Evolutionary conservation across 2,797 vertebrate genomes (phyloP).

Genomic region (Chiloscyllium punctatum): DNA sequence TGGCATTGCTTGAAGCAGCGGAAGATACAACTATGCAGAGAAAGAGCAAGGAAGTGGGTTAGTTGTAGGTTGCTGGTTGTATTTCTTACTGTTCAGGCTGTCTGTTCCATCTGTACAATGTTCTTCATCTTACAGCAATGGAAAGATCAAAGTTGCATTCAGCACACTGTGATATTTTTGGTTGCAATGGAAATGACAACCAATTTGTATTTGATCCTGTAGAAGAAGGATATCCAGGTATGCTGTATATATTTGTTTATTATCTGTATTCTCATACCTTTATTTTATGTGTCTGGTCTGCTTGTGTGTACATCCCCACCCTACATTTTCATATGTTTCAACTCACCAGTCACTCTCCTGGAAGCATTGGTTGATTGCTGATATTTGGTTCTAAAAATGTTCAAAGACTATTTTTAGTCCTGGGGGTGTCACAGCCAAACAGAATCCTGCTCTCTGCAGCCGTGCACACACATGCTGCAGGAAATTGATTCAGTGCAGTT

Average conservation of each 20-base stretch:
- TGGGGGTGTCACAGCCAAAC: background rate
- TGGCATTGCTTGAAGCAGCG: background rate
- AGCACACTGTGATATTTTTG: background rate
- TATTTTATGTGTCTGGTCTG: background rate
- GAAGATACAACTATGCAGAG: background rate
- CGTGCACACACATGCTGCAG: background rate
- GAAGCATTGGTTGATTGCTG: background rate
- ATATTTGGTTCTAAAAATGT: background rate
- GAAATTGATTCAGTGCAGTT: background rate
- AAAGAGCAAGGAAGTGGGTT: background rate
- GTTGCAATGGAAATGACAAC: background rate
- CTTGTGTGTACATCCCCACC: background rate
- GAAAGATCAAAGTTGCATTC: constrained; percentile 6
- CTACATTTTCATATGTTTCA: background rate
- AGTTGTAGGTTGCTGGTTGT: background rate
- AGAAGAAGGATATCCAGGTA: background rate
- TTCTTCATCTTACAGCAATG: background rate
- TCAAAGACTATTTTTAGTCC: background rate
- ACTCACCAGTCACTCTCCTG: background rate
- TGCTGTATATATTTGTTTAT: background rate
- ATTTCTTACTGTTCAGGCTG: background rate
- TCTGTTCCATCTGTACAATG: background rate
- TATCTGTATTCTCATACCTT: too few species aligned
- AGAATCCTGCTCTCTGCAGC: background rate
- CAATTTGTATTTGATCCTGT: background rate